phyloP scores from a whole-genome alignment of 2,888 invertebrate genomes.

The Apodemia zela region DNA sequence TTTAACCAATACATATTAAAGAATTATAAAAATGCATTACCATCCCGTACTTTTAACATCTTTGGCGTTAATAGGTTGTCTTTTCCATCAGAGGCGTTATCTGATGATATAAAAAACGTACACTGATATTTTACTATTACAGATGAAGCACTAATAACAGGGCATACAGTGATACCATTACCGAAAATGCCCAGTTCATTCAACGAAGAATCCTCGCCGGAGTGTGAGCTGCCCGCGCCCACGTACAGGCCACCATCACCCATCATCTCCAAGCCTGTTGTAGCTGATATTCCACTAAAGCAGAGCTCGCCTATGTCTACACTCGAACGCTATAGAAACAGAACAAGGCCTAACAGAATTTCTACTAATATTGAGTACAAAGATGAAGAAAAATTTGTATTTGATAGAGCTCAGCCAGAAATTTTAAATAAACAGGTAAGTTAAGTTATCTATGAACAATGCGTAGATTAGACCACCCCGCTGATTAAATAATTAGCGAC shows the following conservation, averaged over 20 bases:
- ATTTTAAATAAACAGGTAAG: slow-evolving; percentile 73
- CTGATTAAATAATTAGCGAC: too few species aligned
- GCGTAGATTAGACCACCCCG: too few species aligned
- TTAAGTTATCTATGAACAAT: too few species aligned
- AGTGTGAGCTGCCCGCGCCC: slow-evolving; percentile 53
- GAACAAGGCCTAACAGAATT: slow-evolving; percentile 61
- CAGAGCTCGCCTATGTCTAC: slow-evolving; percentile 68
- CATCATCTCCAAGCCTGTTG: slow-evolving; percentile 50
- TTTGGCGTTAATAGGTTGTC: too few species aligned
- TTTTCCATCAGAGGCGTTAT: too few species aligned
- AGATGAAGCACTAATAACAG: slow-evolving; percentile 83
- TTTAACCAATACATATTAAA: too few species aligned
- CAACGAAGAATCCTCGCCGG: slow-evolving; percentile 58
- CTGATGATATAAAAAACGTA: neutral
- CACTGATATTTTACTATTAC: slow-evolving; percentile 32
- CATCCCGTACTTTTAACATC: too few species aligned
- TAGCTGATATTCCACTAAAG: slow-evolving; percentile 40
- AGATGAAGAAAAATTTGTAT: slow-evolving; percentile 85
- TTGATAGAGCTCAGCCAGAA: slow-evolving; percentile 83
- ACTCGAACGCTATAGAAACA: slow-evolving; percentile 67
- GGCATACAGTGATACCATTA: slow-evolving; percentile 82
- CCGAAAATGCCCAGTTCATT: slow-evolving; percentile 82
- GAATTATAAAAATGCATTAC: too few species aligned
- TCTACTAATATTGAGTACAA: slow-evolving; percentile 53
- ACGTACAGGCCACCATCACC: slow-evolving; percentile 62